Evolutionary conservation across 2,888 invertebrate species (phyloP), one percentile per base, ranked within the genome.

Genomic region (Spialia ferax): DNA sequence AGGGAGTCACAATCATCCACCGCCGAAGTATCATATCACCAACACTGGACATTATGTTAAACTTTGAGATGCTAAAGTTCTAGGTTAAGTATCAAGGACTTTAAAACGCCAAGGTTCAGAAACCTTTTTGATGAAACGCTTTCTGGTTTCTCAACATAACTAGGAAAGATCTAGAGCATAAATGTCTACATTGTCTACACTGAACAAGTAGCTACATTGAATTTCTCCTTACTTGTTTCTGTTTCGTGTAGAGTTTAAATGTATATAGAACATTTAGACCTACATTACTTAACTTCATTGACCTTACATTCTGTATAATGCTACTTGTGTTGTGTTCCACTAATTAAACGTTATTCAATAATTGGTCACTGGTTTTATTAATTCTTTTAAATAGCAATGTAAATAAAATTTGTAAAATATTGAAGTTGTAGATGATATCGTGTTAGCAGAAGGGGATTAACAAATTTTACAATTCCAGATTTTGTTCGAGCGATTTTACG

Each of bases 401-500:
- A 15, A 7, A 7, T 15, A 42, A 15, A 0, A 38, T 38, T 38
- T 38, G 13, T n/a, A 38, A 38, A 0, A 42, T 42, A 15, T 15
- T 38, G 0, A 38, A 38, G 4, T 7, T 15, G 42, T 15, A 45
- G 6, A 45, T 45, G 18, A 18, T 0, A 42, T 7, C 3, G 1
- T 15, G 2, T 45, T 10, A 45, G 18, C 10, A 18, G 18, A 45
- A 18, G 15, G 7, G 18, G 10, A 18, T 45, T 45, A 45, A 45
- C 18, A 45, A 45, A 2, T 18, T 45, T 18, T 0, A 18, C 13
- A 0, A 35, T 75, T 77, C 42, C 76, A 79, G 91, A 82, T 32
- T 79, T 89, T n/a, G 77, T 90, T 63, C 83, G 83, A 8, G 84
- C 88, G 1, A 77, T 91, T 1, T 78, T 90, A 2, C 81, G 86